Evolutionary conservation across 2,888 invertebrate genomes (phyloP).

Genomic region (Epistrophella euchroma): DNA sequence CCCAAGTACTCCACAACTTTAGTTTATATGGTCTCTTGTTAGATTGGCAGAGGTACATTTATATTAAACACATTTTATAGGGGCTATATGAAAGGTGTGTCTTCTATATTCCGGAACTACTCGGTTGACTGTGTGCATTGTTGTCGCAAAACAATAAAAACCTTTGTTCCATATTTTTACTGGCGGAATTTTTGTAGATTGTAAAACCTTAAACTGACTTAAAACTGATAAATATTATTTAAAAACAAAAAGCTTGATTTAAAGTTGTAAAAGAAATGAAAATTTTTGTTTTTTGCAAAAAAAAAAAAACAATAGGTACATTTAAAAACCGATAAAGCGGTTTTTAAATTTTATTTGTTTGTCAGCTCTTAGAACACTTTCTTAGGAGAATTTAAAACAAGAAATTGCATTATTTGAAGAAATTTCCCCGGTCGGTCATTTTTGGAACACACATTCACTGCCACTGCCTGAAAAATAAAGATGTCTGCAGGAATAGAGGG

Average conservation of each 20-base stretch:
- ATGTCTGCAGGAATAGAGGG: no score
- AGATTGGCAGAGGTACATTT: not conserved
- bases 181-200: constrained; percentile 23
- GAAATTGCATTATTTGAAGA: no score
- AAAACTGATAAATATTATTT: not conserved
- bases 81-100: constrained; percentile 70
- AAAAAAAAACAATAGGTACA: no score
- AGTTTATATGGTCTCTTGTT: constrained; percentile 28
- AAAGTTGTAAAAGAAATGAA: no score
- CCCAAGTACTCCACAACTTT: constrained; percentile 8
- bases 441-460: no score
- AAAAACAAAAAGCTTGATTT: not conserved
- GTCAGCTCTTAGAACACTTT: no score
- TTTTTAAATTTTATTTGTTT: no score
- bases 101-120: constrained; percentile 56
- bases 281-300: no score
- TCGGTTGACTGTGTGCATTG: constrained; percentile 61
- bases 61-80: constrained; percentile 27
- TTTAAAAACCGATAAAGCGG: no score
- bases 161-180: constrained; percentile 38
- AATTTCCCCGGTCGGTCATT: no score
- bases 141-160: constrained; percentile 49
- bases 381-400: no score
- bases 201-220: not conserved
- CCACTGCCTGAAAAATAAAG: no score